Evolutionary conservation across 2,113 vertebrate species (phyloP).

Genomic region (Brachionichthys hirsutus): DNA sequence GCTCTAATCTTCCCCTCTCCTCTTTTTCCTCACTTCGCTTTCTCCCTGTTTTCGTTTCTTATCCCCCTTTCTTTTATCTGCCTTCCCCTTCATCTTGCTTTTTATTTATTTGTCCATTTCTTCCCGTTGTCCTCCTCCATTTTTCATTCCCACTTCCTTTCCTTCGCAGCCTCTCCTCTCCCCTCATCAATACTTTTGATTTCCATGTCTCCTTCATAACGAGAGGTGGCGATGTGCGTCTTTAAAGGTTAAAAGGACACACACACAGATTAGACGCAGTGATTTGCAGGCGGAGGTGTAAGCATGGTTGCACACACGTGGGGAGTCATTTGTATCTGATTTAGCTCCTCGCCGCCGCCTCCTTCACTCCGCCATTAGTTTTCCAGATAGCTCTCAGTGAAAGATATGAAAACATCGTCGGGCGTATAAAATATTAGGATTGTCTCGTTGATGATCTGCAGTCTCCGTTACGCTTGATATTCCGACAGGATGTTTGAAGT

Average conservation of each 20-base stretch:
- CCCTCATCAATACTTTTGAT: constrained; percentile 70
- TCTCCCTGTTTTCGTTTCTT: neutral
- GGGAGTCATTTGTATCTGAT: constrained; percentile 42
- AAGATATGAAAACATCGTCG: constrained; percentile 29
- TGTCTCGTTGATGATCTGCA: constrained; percentile 26
- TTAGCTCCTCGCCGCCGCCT: constrained; percentile 19
- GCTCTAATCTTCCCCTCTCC: neutral
- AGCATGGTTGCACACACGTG: constrained; percentile 25
- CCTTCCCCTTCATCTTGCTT: neutral
- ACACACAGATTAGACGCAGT: constrained; percentile 15
- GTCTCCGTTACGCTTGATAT: constrained; percentile 50
- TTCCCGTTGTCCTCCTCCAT: too few species aligned
- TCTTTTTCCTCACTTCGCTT: neutral
- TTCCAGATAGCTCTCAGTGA: constrained; percentile 10
- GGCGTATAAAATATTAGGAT: constrained; percentile 30
- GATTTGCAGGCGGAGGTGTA: constrained; percentile 30
- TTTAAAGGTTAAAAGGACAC: constrained; percentile 21
- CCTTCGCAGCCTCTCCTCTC: neutral
- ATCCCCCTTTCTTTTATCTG: neutral
- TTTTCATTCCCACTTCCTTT: neutral
- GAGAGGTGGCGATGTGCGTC: constrained; percentile 52
- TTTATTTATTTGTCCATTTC: neutral
- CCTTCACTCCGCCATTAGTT: constrained; percentile 25
- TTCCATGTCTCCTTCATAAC: constrained; percentile 64
- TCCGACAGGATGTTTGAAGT: constrained; percentile 40